Conservation (phyloP, 2,888 invertebrate genomes). For the Epiblema foenella region DNA sequence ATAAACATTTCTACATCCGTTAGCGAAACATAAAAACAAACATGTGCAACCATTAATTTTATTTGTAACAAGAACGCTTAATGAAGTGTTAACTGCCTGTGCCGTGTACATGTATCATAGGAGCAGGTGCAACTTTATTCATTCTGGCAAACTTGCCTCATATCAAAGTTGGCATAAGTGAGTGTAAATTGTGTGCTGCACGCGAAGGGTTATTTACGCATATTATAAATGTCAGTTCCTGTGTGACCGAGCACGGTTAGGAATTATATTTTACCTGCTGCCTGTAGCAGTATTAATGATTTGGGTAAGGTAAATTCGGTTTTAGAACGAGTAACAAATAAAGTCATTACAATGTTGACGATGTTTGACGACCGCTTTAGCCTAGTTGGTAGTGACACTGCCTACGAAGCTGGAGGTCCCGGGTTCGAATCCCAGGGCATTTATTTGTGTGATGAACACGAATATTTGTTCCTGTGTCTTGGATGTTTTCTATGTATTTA, state of each 20-base stretch:
- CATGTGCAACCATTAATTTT: neutral
- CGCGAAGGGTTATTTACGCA: neutral
- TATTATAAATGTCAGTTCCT: neutral
- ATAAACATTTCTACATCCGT: neutral
- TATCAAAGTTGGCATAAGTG: conserved; percentile 6
- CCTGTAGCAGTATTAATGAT: neutral
- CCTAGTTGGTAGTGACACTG: too few relatives aligned
- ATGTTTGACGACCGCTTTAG: too few relatives aligned
- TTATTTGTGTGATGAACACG: too few relatives aligned
- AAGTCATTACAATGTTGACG: too few relatives aligned
- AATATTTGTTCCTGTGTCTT: too few relatives aligned
- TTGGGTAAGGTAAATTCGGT: neutral
- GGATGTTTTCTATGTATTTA: too few relatives aligned
- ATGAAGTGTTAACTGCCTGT: conserved; percentile 8
- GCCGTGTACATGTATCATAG: conserved; percentile 1
- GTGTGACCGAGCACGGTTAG: neutral
- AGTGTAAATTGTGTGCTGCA: conserved; percentile 11
- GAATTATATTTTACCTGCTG: neutral
- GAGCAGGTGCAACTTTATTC: conserved; percentile 9
- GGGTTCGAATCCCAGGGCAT: too few relatives aligned
- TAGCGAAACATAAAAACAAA: neutral
- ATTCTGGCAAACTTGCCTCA: neutral
- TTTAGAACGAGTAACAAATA: too few relatives aligned
- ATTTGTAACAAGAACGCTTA: neutral
- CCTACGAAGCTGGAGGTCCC: too few relatives aligned